Evolutionary conservation across 2,888 invertebrate species (phyloP), one percentile per base, ranked within the genome.

Genomic region (Lysandra coridon): DNA sequence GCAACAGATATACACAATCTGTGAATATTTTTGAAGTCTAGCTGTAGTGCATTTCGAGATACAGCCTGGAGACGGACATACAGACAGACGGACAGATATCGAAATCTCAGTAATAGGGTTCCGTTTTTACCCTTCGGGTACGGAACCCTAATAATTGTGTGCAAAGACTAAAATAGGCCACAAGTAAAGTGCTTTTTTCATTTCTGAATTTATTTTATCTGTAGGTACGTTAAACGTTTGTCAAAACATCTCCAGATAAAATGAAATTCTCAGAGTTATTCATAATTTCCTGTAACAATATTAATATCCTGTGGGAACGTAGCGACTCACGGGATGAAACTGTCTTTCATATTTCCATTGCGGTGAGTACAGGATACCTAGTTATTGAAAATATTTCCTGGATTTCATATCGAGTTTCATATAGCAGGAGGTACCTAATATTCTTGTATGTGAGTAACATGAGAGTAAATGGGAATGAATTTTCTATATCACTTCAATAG

Each of bases 281-380:
- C 49, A 75, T 75, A 75, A 75, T 75, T 49, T 75, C 49, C 75
- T 44, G 75, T 75, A 75, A 75, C 75, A 49, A 75, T 57, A 76
- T 76, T 53, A 76, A 76, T 76, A 76, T 76, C 76, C 76, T 76
- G 53, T 57, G 76, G 53, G 76, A 76, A 53, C 53, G 76, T 76
- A 57, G 76, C 53, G 53, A 76, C 49, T 76, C 53, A 76, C 53
- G 76, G 76, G 57, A 76, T 76, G 53, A 76, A 76, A 76, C 53
- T 76, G 76, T 57, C 76, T 76, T 76, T 76, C 76, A 76, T 57
- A 76, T 76, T 76, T 76, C 76, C 76, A 76, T 30, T 53, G 76
- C 49, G 76, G 76, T 33, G 33, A 76, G 76, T 57, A 7, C 76
- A 76, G 76, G 76, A 76, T 57, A 53, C 76, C 57, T 76, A 76